Conservation (phyloP, 1,140 invertebrate genomes). For the Lepidurus couesii region DNA sequence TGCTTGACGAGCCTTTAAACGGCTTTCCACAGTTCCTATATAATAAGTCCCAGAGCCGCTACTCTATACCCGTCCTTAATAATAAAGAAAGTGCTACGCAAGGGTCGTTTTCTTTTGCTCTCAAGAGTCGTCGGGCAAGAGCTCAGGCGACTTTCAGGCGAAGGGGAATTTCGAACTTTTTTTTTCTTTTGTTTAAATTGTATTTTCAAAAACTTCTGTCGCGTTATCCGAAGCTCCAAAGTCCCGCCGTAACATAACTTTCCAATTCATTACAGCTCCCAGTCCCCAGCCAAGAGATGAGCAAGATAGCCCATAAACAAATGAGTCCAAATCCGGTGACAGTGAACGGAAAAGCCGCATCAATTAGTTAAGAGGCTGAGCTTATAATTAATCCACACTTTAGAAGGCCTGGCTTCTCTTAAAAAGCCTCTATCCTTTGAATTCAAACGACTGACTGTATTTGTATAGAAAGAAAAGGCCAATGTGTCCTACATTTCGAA, state of each 20-base stretch:
- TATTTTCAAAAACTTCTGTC: not conserved
- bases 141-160: not conserved
- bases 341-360: not conserved
- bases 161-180: not conserved
- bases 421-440: too few relatives aligned
- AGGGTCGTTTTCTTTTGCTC: not conserved
- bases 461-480: too few relatives aligned
- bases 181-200: not conserved
- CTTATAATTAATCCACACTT: not conserved
- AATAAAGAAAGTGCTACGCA: not conserved
- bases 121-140: not conserved
- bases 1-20: not conserved
- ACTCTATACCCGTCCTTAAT: not conserved
- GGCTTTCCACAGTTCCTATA: constrained; percentile 7
- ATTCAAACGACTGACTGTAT: too few relatives aligned
- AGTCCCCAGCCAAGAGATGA: not conserved
- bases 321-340: not conserved
- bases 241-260: not conserved
- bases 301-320: not conserved
- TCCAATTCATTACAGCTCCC: not conserved
- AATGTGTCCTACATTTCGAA: too few relatives aligned
- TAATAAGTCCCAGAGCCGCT: not conserved
- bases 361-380: not conserved
- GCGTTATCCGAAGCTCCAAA: not conserved
- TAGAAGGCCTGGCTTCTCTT: not conserved